These are phyloP conservation scores for Cephalotes varians DNA, from an alignment of 2,888 invertebrate genomes.

Conservation along the genomic window DNA sequence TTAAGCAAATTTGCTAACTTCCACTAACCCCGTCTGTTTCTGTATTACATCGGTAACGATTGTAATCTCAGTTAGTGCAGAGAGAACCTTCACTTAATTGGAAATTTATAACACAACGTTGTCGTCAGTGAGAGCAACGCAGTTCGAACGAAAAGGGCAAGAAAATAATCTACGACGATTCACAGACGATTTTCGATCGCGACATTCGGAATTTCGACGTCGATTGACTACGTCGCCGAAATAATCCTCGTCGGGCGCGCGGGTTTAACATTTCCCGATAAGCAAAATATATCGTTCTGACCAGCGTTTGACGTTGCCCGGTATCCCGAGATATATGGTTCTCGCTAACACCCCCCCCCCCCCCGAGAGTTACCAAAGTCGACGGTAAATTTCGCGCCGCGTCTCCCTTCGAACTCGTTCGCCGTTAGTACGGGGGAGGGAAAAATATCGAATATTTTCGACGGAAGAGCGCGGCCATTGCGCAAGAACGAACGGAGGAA, in stretches of 20 bases:
- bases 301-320: slow-evolving; percentile 46
- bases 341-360: slow-evolving; percentile 46
- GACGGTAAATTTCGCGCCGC: slow-evolving; percentile 42
- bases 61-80: background rate
- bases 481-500: slow-evolving; percentile 36
- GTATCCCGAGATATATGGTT: slow-evolving; percentile 44
- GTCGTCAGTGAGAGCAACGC: background rate
- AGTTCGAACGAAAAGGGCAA: background rate
- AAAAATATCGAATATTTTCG: slow-evolving; percentile 51
- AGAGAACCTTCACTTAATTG: background rate
- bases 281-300: slow-evolving; percentile 51
- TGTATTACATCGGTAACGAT: background rate
- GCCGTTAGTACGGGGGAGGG: background rate
- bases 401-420: background rate
- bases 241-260: slow-evolving; percentile 30
- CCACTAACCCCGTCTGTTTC: slow-evolving; percentile 22
- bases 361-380: slow-evolving; percentile 40
- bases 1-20: slow-evolving; percentile 33
- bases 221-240: slow-evolving; percentile 36
- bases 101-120: background rate
- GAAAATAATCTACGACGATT: slow-evolving; percentile 22
- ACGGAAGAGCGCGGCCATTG: background rate
- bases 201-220: slow-evolving; percentile 20
- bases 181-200: slow-evolving; percentile 15
- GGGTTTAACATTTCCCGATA: slow-evolving; percentile 48